Evolutionary conservation across 2,797 vertebrate genomes (phyloP), one percentile per base, ranked within the genome.

Genomic region (Scarus forsteni): DNA sequence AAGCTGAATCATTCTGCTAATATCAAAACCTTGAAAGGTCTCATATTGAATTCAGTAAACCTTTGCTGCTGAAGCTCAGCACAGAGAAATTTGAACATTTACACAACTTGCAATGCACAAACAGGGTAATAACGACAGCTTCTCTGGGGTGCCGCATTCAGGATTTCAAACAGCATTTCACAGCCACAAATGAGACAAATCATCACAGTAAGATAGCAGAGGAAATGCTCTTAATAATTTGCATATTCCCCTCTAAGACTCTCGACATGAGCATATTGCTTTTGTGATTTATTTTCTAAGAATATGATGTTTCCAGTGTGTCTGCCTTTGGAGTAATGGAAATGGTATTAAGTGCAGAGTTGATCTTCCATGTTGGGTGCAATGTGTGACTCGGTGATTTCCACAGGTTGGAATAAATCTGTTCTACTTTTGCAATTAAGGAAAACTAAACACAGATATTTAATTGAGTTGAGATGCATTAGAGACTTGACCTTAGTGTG

Each of bases 81-180:
- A 0, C 61, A 63, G 67, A 86, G 60, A 83, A 79, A 84, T 81
- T 40, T 63, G 66, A 75, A 69, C 74, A 80, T 80, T 77, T 83
- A 77, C 66, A 77, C 9, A 10, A 63, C 79, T 80, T 70, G 42
- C 49, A 34, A 64, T 85, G 76, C 72, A 80, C 75, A 63, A 83
- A 84, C 59, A 77, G 48, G 45, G 52, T 67, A 77, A 83, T 79
- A 72, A 89, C 79, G 82, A 82, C 85, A 84, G 71, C 57, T 75
- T 66, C 75, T 84, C 74, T 14, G 10, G 72, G 64, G 67, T 54
- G 73, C 50, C 66, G 57, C 68, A 64, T 81, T 73, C 46, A 70
- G 53, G 70, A 84, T 81, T 86, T 85, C 66, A 81, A 86, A 86
- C 60, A 66, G 74, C 76, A 61, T 82, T 81, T 80, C 61, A 59